Conservation (phyloP, 2,888 invertebrate species). For the Clunio marinus region DNA sequence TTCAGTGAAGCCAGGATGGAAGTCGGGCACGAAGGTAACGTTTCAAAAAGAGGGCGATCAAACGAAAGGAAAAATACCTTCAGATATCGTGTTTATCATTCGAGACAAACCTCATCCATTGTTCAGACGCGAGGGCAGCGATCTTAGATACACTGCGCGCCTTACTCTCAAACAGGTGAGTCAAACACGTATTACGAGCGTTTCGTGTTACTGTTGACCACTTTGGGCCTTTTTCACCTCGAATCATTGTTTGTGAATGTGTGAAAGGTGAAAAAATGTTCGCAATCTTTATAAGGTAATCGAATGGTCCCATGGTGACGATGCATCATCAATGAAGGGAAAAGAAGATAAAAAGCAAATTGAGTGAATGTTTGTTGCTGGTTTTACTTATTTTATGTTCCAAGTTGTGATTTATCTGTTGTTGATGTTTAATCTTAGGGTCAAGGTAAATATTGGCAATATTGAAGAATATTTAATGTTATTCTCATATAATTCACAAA, state of each 20-base stretch:
- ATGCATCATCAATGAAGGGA: not conserved
- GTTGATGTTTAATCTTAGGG: no score
- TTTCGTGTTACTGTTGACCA: not conserved
- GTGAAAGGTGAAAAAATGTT: not conserved
- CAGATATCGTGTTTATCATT: conserved; percentile 96
- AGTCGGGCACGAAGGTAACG: conserved; percentile 95
- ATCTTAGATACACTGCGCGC: conserved; percentile 85
- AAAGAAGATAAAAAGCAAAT: not conserved
- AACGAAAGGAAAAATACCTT: conserved; percentile 86
- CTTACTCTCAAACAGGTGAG: conserved; percentile 84
- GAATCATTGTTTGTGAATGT: no score
- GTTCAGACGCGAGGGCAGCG: conserved; percentile 91
- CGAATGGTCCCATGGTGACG: conserved; percentile 8
- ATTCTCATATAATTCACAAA: no score
- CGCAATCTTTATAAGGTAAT: conserved; percentile 4
- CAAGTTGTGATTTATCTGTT: no score
- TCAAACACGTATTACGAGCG: conserved; percentile 36
- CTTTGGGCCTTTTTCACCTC: not conserved
- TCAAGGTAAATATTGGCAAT: no score
- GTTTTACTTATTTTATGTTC: not conserved
- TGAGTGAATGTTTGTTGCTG: not conserved
- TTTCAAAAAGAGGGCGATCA: conserved; percentile 97
- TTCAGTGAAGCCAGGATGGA: conserved; percentile 97
- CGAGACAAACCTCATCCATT: conserved; percentile 87
- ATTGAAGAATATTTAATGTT: no score